Percentiles rank a stretch among this genome's conserved stretches.
phyloP scores from a whole-genome alignment of 2,888 invertebrate genomes.

The Uropetala carovei region DNA sequence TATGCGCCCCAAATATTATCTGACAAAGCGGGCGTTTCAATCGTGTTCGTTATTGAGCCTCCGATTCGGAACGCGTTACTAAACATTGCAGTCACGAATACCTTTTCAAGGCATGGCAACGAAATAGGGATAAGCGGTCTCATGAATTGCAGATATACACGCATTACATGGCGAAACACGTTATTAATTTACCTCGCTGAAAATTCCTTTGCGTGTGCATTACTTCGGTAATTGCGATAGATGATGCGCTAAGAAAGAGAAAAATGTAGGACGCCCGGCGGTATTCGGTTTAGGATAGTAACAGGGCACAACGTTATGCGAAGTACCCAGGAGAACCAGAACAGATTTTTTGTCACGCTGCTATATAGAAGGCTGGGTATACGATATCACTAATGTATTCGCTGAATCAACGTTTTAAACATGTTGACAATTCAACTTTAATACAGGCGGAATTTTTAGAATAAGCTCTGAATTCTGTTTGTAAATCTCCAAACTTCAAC shows the following conservation, averaged over 20 bases:
- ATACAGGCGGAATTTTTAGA: too few relatives aligned
- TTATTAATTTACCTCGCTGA: not conserved
- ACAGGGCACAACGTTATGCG: not conserved
- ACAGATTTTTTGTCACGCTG: not conserved
- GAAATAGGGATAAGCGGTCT: not conserved
- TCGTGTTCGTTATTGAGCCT: too few relatives aligned
- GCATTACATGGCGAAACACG: not conserved
- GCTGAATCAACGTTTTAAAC: too few relatives aligned
- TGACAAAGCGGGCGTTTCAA: too few relatives aligned
- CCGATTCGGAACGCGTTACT: too few relatives aligned
- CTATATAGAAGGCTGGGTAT: not conserved
- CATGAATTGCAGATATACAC: not conserved
- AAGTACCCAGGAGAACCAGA: not conserved
- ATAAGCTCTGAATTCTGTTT: too few relatives aligned
- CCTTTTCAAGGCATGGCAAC: too few relatives aligned
- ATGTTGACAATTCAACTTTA: too few relatives aligned
- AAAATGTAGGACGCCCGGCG: not conserved
- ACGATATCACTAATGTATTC: too few relatives aligned
- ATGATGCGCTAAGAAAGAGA: not conserved
- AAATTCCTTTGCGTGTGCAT: not conserved
- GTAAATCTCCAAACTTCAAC: too few relatives aligned
- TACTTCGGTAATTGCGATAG: not conserved
- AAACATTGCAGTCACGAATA: too few relatives aligned
- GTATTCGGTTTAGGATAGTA: not conserved
- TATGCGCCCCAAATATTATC: too few relatives aligned